phyloP scores from a whole-genome alignment of 2,888 invertebrate species.

The Boloria euphrosyne region DNA sequence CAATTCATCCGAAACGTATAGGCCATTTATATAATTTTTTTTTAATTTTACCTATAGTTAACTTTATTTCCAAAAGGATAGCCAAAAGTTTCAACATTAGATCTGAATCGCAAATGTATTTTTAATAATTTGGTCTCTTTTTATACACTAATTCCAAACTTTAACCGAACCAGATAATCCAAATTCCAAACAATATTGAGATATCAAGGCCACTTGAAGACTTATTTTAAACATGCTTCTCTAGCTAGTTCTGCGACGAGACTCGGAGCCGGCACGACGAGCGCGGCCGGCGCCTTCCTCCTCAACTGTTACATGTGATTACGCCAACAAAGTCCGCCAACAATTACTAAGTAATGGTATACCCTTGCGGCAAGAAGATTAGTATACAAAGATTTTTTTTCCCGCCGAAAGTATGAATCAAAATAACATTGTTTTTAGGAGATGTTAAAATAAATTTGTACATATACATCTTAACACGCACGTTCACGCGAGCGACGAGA shows the following conservation, averaged over 20 bases:
- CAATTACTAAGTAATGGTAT: slow-evolving; percentile 74
- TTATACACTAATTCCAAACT: slow-evolving; percentile 79
- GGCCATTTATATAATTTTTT: slow-evolving; percentile 73
- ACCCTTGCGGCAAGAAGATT: slow-evolving; percentile 78
- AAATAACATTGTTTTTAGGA: slow-evolving; percentile 60
- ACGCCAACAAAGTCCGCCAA: slow-evolving; percentile 73
- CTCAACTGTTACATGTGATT: slow-evolving; percentile 51
- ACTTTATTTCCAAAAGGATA: slow-evolving; percentile 79
- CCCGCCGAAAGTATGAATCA: slow-evolving; percentile 72
- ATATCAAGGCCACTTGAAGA: slow-evolving; percentile 82
- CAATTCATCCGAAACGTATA: slow-evolving; percentile 79
- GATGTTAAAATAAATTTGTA: slow-evolving; percentile 76
- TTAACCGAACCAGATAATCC: slow-evolving; percentile 76
- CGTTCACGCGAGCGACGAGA: slow-evolving; percentile 42
- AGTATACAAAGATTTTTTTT: slow-evolving; percentile 60
- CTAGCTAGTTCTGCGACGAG: slow-evolving; percentile 70
- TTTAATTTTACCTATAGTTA: slow-evolving; percentile 68
- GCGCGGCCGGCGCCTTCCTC: slow-evolving; percentile 45
- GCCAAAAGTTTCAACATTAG: slow-evolving; percentile 79
- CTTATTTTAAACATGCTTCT: slow-evolving; percentile 70
- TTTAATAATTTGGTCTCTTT: slow-evolving; percentile 77
- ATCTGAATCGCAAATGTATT: slow-evolving; percentile 74
- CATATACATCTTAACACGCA: slow-evolving; percentile 61
- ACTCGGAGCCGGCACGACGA: slow-evolving; percentile 46
- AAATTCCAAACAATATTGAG: slow-evolving; percentile 78